Conservation (phyloP, 2,888 invertebrate genomes). For the Volucella zonaria region DNA sequence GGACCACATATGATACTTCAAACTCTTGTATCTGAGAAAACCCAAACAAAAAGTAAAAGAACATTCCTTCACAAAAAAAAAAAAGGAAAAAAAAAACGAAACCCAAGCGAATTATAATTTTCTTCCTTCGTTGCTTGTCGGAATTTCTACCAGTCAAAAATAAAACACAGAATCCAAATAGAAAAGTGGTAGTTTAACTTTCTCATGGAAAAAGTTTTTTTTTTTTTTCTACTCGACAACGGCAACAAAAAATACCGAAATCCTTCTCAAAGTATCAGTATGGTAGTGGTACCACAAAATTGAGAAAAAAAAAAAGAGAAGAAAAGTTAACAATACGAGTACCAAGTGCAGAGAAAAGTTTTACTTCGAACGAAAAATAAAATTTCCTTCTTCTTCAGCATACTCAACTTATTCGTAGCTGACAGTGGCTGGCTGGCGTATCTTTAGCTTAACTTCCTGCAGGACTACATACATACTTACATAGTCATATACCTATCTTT, state of each 20-base stretch:
- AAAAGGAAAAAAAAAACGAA: neutral
- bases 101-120: slow-evolving; percentile 38
- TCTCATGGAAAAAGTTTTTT: slow-evolving; percentile 14
- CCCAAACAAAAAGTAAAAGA: neutral
- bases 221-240: neutral
- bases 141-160: neutral
- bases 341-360: slow-evolving; percentile 47
- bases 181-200: slow-evolving; percentile 54
- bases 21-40: neutral
- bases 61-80: neutral
- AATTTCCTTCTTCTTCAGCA: slow-evolving; percentile 31
- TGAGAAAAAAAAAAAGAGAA: slow-evolving; percentile 19
- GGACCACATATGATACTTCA: slow-evolving; percentile 42
- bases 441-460: slow-evolving; percentile 47
- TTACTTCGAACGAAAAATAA: slow-evolving; percentile 22
- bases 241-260: slow-evolving; percentile 4
- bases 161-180: slow-evolving; percentile 27
- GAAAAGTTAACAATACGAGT: slow-evolving; percentile 9
- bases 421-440: slow-evolving; percentile 39
- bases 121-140: neutral
- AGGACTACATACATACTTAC: too few species aligned
- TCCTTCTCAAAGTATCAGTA: slow-evolving; percentile 40
- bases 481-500: neutral
- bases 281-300: slow-evolving; percentile 32
- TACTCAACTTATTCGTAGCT: too few species aligned